A percentile compares a stretch with the other conserved stretches of the same genome.
phyloP scores from a whole-genome alignment of 37 sponge, comb jelly and placozoan species.

The Haliclona indistincta region DNA sequence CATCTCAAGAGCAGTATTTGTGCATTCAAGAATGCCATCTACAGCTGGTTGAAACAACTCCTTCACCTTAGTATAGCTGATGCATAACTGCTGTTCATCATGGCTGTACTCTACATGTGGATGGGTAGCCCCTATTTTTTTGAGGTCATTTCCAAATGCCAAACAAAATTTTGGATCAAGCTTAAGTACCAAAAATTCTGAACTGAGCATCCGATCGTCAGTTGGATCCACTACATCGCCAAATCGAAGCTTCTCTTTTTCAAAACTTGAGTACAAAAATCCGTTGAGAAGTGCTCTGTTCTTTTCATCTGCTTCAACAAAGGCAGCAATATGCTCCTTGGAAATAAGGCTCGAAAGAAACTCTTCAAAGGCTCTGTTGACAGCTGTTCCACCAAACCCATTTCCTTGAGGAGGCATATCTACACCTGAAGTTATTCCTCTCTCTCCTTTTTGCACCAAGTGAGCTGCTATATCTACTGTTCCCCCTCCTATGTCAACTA shows the following conservation, averaged over 20 bases:
- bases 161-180: too few relatives aligned
- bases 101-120: too few relatives aligned
- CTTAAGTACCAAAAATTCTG: too few relatives aligned
- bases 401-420: slow-evolving; percentile 21
- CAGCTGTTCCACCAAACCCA: slow-evolving; percentile 17
- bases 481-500: slow-evolving; percentile 47
- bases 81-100: neutral
- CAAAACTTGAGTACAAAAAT: slow-evolving; percentile 20
- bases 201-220: too few relatives aligned
- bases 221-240: too few relatives aligned
- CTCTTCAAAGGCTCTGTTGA: slow-evolving; percentile 14
- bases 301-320: too few relatives aligned
- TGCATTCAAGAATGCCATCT: slow-evolving; percentile 10
- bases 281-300: slow-evolving; percentile 8
- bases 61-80: neutral
- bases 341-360: neutral
- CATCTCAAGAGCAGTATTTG: neutral
- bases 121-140: too few relatives aligned
- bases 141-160: too few relatives aligned
- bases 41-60: slow-evolving; percentile 21
- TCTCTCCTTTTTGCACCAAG: neutral
- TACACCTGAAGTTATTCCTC: slow-evolving; percentile 7
- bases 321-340: too few relatives aligned
- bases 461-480: slow-evolving; percentile 48
- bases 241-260: slow-evolving; percentile 24